phyloP scores from a whole-genome alignment of 2,113 vertebrate genomes.

The Rallus limicola region DNA sequence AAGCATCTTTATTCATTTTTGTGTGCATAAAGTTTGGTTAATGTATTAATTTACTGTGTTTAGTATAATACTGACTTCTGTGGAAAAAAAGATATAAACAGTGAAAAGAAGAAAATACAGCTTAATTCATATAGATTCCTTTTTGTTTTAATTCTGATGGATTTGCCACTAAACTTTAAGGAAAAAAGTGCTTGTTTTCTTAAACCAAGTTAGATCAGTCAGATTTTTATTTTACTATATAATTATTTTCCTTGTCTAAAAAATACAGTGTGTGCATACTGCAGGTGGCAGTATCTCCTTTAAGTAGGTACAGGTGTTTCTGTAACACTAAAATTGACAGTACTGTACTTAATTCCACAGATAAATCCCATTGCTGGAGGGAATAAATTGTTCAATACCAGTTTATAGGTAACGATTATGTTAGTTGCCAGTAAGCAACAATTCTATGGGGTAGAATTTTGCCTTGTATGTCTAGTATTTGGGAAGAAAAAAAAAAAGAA shows the following conservation, averaged over 20 bases:
- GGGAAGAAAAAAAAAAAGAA: not conserved
- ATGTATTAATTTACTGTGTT: conserved; percentile 43
- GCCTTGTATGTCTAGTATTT: not conserved
- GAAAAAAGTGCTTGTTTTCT: conserved; percentile 33
- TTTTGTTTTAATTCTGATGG: not conserved
- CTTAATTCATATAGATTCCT: not conserved
- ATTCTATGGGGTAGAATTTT: conserved; percentile 3
- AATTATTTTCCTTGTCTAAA: not conserved
- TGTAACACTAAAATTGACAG: not conserved
- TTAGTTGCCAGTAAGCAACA: not conserved
- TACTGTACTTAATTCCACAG: conserved; percentile 34
- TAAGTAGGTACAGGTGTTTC: not conserved
- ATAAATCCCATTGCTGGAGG: conserved; percentile 3
- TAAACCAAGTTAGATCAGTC: not conserved
- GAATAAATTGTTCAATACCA: not conserved
- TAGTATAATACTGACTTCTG: conserved; percentile 42
- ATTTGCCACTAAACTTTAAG: not conserved
- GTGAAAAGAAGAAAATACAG: conserved; percentile 22
- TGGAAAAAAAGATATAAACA: conserved; percentile 73
- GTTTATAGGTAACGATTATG: not conserved
- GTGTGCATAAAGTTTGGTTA: conserved; percentile 66
- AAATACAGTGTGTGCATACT: conserved; percentile 2
- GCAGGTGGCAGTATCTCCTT: conserved; percentile 62
- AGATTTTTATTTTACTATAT: conserved; percentile 26
- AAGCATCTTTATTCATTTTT: conserved; percentile 58